Conservation (phyloP, 2,797 vertebrate genomes). For the Pygocentrus nattereri region DNA sequence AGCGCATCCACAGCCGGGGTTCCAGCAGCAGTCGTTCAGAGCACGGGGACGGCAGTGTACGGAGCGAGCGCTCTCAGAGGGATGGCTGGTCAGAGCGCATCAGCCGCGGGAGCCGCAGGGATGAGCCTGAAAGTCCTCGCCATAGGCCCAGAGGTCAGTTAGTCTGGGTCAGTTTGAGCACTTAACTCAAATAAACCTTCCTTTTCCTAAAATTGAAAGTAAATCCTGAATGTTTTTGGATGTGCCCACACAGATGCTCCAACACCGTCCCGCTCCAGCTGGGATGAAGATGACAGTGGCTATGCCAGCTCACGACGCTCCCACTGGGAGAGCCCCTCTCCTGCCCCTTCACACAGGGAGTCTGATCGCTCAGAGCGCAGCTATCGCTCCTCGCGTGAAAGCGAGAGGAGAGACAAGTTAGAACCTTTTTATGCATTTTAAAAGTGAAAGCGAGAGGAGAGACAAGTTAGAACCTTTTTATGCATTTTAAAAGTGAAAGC, state of each 20-base stretch:
- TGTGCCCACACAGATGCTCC: conserved; percentile 80
- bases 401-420: conserved; percentile 86
- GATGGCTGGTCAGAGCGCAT: conserved; percentile 87
- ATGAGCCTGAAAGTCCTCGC: conserved; percentile 88
- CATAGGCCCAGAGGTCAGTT: conserved; percentile 88
- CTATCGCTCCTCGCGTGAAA: conserved; percentile 81
- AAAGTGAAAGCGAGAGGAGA: conserved; percentile 81
- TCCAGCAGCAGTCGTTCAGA: conserved; percentile 80
- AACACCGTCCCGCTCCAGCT: conserved; percentile 93
- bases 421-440: neutral
- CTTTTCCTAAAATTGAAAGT: neutral
- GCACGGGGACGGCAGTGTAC: conserved; percentile 70
- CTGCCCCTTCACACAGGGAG: conserved; percentile 84
- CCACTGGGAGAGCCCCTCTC: conserved; percentile 97
- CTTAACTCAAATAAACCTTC: neutral
- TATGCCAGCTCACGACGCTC: conserved; percentile 84
- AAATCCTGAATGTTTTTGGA: neutral
- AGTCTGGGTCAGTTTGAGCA: neutral
- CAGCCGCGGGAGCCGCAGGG: conserved; percentile 81
- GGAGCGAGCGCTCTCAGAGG: conserved; percentile 79
- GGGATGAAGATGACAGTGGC: conserved; percentile 95
- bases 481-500: conserved; percentile 44
- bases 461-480: conserved; percentile 73
- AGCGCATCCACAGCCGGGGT: conserved; percentile 75
- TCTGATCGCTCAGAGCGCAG: conserved; percentile 86